These are phyloP conservation scores for Melanophora roralis DNA, from an alignment of 2,888 invertebrate species.

Conservation along the genomic window DNA sequence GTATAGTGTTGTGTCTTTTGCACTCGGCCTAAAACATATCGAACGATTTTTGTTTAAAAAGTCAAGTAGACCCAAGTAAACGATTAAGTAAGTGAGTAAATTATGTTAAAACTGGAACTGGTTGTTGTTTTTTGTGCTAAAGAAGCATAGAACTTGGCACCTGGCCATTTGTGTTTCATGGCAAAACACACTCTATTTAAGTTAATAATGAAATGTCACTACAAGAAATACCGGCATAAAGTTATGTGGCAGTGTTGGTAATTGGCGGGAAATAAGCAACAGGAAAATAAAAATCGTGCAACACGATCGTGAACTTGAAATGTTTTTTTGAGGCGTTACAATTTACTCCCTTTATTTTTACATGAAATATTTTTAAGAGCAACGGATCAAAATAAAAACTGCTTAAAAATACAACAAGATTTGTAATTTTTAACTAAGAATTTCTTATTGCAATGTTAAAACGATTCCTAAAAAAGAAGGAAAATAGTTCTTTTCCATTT, in stretches of 20 bases:
- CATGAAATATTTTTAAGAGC: constrained; percentile 35
- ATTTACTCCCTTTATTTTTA: constrained; percentile 44
- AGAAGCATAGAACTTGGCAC: constrained; percentile 47
- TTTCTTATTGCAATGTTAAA: too few relatives aligned
- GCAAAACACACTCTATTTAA: too few relatives aligned
- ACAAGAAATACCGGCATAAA: neutral
- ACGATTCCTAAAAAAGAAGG: too few relatives aligned
- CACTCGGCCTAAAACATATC: too few relatives aligned
- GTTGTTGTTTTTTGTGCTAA: constrained; percentile 10
- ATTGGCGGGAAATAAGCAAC: constrained; percentile 11
- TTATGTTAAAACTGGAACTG: constrained; percentile 13
- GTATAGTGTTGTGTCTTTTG: constrained; percentile 8
- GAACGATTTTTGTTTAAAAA: too few relatives aligned
- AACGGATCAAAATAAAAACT: too few relatives aligned
- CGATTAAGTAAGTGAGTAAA: constrained; percentile 13
- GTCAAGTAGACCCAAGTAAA: neutral
- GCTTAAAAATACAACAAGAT: too few relatives aligned
- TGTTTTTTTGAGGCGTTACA: constrained; percentile 48
- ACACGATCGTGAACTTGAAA: constrained; percentile 58
- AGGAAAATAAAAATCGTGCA: constrained; percentile 46
- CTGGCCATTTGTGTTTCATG: constrained; percentile 36
- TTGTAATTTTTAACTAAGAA: too few relatives aligned
- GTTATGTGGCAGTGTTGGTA: neutral
- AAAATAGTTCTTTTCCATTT: too few relatives aligned
- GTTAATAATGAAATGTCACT: constrained; percentile 15